A percentile compares a stretch with the other conserved stretches of the same genome.
phyloP scores from a whole-genome alignment of 2,888 invertebrate species.

The Nephrotoma flavescens region DNA sequence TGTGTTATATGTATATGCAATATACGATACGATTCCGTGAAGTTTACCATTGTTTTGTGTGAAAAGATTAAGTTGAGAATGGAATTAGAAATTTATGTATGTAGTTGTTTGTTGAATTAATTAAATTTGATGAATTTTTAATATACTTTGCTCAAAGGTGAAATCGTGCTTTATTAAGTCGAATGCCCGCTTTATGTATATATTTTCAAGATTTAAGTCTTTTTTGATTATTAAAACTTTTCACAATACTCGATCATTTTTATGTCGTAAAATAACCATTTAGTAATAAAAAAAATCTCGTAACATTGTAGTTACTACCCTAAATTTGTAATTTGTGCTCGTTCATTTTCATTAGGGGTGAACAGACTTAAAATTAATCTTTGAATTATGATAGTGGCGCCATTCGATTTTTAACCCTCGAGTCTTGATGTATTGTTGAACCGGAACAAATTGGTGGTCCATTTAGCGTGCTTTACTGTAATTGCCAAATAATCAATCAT shows the following conservation, averaged over 20 bases:
- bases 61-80: not conserved
- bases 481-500: not conserved
- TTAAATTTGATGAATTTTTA: not conserved
- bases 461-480: not conserved
- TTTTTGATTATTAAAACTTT: not conserved
- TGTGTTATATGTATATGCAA: not conserved
- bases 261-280: not conserved
- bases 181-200: not conserved
- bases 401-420: not conserved
- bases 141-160: not conserved
- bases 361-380: not conserved
- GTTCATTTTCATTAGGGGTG: not conserved
- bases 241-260: not conserved
- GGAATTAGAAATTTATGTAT: not conserved
- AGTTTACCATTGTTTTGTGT: not conserved
- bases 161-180: not conserved
- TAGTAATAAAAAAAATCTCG: not conserved
- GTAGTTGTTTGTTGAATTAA: not conserved
- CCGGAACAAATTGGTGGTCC: not conserved
- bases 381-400: not conserved
- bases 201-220: not conserved
- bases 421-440: not conserved
- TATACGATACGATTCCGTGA: not conserved
- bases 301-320: not conserved
- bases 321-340: not conserved